phyloP scores from a whole-genome alignment of 2,888 invertebrate genomes.

The Aelia acuminata region DNA sequence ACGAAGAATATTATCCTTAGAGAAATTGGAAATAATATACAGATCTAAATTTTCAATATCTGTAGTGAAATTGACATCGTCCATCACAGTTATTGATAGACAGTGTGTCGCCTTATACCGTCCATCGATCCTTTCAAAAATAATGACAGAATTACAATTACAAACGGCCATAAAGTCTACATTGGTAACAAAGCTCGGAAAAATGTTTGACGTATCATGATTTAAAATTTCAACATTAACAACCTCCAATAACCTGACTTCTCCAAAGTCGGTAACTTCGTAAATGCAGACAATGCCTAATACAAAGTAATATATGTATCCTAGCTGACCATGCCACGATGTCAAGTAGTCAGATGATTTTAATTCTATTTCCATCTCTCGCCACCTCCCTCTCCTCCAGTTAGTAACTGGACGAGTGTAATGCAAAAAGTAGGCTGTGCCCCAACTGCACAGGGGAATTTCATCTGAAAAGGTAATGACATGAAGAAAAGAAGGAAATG shows the following conservation, averaged over 20 bases:
- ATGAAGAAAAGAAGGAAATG: neutral
- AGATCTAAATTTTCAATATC: constrained; percentile 45
- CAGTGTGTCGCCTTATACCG: constrained; percentile 1
- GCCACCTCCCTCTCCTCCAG: constrained; percentile 54
- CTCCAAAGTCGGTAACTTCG: constrained; percentile 25
- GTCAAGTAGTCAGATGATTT: constrained; percentile 31
- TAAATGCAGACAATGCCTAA: constrained; percentile 43
- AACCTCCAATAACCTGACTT: constrained; percentile 19
- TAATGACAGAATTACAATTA: constrained; percentile 51
- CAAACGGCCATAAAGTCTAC: constrained; percentile 50
- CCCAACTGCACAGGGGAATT: constrained; percentile 54
- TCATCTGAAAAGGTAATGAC: constrained; percentile 46
- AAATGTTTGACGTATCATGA: constrained; percentile 11
- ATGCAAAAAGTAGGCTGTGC: constrained; percentile 44
- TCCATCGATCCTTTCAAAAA: constrained; percentile 52
- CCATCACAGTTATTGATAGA: neutral
- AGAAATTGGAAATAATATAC: constrained; percentile 29
- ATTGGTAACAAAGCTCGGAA: constrained; percentile 37
- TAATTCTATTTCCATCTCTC: constrained; percentile 22
- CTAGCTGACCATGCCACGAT: constrained; percentile 26
- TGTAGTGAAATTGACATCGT: constrained; percentile 18
- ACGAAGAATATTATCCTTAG: constrained; percentile 19
- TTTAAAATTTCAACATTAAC: constrained; percentile 53
- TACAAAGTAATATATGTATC: constrained; percentile 49
- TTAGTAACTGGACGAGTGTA: constrained; percentile 48